Evolutionary conservation across 1,140 invertebrate genomes (phyloP).

Genomic region (Cotesia typhae): DNA sequence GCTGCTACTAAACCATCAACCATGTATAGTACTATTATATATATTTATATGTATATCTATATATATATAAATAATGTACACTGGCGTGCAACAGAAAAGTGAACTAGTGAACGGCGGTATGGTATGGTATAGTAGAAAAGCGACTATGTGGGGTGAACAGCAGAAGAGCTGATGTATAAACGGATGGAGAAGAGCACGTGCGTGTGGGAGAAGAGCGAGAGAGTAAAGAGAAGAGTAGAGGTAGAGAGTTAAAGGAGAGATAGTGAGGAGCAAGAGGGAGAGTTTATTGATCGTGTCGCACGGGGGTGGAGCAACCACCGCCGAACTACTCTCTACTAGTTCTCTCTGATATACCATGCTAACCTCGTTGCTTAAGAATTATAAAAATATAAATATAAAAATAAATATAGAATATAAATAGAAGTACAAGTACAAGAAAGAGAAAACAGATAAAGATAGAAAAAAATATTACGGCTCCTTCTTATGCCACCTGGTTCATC

Average conservation of each 20-base stretch:
- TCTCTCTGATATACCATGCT: conserved; percentile 48
- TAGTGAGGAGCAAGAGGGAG: conserved; percentile 44
- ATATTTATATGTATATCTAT: neutral
- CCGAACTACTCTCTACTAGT: conserved; percentile 60
- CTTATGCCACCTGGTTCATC: conserved; percentile 30
- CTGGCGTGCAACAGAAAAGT: conserved; percentile 34
- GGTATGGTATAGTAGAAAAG: conserved; percentile 22
- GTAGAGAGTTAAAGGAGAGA: conserved; percentile 32
- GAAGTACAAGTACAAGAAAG: conserved; percentile 20
- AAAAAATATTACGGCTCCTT: conserved; percentile 4
- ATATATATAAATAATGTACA: neutral
- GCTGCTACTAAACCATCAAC: conserved; percentile 39
- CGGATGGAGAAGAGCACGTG: conserved; percentile 31
- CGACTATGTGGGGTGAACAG: conserved; percentile 15
- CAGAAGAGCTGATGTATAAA: conserved; percentile 18
- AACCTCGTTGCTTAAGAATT: conserved; percentile 37
- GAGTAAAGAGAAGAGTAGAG: conserved; percentile 28
- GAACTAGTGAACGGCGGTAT: conserved; percentile 11
- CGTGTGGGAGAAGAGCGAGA: conserved; percentile 24
- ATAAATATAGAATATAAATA: conserved; percentile 13
- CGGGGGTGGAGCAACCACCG: conserved; percentile 60
- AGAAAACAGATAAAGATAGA: conserved; percentile 18
- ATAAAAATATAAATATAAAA: conserved; percentile 2
- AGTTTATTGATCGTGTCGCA: conserved; percentile 63
- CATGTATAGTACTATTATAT: conserved; percentile 15